Conservation (phyloP, 1,140 invertebrate genomes). For the Drosophila sp. region DNA sequence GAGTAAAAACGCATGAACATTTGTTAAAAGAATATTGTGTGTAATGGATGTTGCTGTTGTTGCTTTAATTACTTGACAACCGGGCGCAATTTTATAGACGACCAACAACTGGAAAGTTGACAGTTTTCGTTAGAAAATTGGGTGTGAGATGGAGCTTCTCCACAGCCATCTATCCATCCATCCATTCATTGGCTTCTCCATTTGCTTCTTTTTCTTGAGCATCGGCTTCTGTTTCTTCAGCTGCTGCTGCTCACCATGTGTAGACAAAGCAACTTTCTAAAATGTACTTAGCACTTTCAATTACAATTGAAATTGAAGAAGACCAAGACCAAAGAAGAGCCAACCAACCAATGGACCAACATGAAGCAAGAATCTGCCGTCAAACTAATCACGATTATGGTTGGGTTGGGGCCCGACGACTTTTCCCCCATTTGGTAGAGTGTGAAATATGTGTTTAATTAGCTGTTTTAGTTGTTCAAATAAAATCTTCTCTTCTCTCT, state of each 20-base stretch:
- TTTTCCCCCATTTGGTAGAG: conserved; percentile 28
- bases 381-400: conserved; percentile 44
- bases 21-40: conserved; percentile 46
- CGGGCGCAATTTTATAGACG: conserved; percentile 16
- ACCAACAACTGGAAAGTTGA: conserved; percentile 50
- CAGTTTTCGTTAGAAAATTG: conserved; percentile 54
- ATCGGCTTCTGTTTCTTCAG: background rate
- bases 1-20: conserved; percentile 27
- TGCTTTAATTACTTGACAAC: conserved; percentile 20
- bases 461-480: conserved; percentile 40
- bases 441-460: conserved; percentile 41
- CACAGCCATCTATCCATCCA: background rate
- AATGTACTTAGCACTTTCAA: conserved; percentile 66
- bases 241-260: background rate
- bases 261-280: conserved; percentile 48
- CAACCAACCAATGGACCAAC: conserved; percentile 19
- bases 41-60: conserved; percentile 7
- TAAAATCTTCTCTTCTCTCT: conserved; percentile 22
- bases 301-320: conserved; percentile 36
- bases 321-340: background rate
- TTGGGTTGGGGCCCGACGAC: conserved; percentile 13
- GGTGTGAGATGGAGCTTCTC: conserved; percentile 17
- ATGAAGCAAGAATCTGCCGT: conserved; percentile 44
- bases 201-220: background rate
- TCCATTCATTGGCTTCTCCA: background rate